Evolutionary conservation across 37 sponge, comb jelly and placozoan genomes (phyloP), one percentile per base, ranked within the genome.

Genomic region (Amphimedon queenslandica): DNA sequence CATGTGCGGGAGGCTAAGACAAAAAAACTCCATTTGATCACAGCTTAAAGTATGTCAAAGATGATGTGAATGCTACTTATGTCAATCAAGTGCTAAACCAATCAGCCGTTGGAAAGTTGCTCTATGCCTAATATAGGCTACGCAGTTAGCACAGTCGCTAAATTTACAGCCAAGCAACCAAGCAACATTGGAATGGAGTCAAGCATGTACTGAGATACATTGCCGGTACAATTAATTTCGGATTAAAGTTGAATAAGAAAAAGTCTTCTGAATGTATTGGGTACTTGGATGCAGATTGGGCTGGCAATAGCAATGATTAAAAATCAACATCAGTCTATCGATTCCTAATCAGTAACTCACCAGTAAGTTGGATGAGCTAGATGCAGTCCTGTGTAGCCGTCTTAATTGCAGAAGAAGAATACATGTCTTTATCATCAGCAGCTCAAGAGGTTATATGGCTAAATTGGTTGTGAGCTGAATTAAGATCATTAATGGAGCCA

Each of bases 201-300:
- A 76, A 76, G 35, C 42, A 64, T 2, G 33, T 77, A 1, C 27
- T 77, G 69, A 4, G 58, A 0, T 77, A 77, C 66, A 58, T 77
- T 5, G 67, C 53, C 47, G 77, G 60, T 3, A 67, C 67, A 18
- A n/a, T 36, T 2, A 10, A 77, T n/a, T 67, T 33, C 56, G 57
- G 77, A 3, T 4, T 77, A 20, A 53, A 5, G 8, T 77, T 36
- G 40, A 40, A 31, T 55, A 33, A 33, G 1, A 21, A 56, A 1
- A 40, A 2, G 13, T 67, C 57, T 10, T 36, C 1, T 42, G 25
- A 55, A 3, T 77, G 77, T 67, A 37, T 67, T 47, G 67, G 77
- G 16, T 77, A 31, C 36, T 77, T 58, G 4, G 77, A 77, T 67
- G 57, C 77, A 56, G 69, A 77, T 29, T 77, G 77, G 77, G 71